A percentile compares a stretch with the other conserved stretches of the same genome.
Evolutionary conservation across 2,113 vertebrate species (phyloP).

Genomic region (Onychostruthus taczanowskii): DNA sequence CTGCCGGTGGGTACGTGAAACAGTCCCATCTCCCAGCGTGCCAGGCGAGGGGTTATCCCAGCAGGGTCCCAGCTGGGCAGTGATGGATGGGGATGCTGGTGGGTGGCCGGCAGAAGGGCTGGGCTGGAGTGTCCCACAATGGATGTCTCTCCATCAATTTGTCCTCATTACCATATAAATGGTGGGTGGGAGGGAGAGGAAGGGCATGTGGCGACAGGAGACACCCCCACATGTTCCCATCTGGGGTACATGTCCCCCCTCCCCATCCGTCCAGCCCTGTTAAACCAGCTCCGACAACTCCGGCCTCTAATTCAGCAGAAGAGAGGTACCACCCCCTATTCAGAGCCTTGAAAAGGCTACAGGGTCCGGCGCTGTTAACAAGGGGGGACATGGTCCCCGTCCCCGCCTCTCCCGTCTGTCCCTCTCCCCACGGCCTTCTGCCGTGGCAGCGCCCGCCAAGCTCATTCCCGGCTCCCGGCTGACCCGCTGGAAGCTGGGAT

Average conservation of each 20-base stretch:
- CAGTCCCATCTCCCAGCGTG: background rate
- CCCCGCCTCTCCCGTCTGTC: constrained; percentile 54
- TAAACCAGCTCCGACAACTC: background rate
- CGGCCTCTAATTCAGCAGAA: constrained; percentile 9
- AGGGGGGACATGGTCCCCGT: background rate
- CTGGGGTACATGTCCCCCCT: background rate
- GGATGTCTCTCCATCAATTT: constrained; percentile 53
- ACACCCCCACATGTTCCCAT: constrained; percentile 51
- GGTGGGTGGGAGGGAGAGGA: constrained; percentile 12
- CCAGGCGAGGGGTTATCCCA: background rate
- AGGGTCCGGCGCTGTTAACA: constrained; percentile 46
- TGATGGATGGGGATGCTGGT: constrained; percentile 56
- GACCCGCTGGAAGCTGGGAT: background rate
- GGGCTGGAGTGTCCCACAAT: constrained; percentile 33
- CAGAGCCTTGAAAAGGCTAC: constrained; percentile 62
- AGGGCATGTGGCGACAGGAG: constrained; percentile 26
- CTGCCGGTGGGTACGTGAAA: background rate
- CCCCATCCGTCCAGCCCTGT: background rate
- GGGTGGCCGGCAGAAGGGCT: constrained; percentile 60
- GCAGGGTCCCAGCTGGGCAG: background rate
- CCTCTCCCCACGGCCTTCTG: constrained; percentile 2
- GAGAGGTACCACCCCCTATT: constrained; percentile 48
- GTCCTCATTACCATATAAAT: constrained; percentile 60
- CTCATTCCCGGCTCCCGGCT: background rate
- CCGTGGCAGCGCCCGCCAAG: background rate